Conservation (phyloP, 2,888 invertebrate species). For the Calameuta pallipes region DNA sequence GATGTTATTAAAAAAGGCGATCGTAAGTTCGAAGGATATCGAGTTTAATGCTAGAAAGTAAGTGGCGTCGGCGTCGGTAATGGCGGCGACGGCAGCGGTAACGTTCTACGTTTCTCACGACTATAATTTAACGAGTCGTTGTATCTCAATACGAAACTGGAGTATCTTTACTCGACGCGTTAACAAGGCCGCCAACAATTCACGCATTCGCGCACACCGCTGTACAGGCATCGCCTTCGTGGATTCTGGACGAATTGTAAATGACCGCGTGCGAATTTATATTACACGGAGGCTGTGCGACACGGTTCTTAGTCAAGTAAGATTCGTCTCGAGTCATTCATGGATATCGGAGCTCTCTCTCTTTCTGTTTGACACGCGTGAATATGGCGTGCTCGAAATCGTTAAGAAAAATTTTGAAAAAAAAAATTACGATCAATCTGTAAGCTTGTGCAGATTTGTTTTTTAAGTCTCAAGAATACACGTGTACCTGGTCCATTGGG, state of each 20-base stretch:
- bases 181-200: conserved; percentile 1
- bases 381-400: neutral
- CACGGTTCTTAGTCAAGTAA: neutral
- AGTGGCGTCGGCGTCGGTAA: neutral
- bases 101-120: neutral
- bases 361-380: neutral
- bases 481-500: neutral
- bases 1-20: neutral
- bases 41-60: conserved; percentile 5
- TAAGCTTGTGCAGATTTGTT: neutral
- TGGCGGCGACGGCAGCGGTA: neutral
- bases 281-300: neutral
- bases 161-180: neutral
- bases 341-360: neutral
- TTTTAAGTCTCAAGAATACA: neutral
- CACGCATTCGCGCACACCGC: neutral
- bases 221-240: neutral
- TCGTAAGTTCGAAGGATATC: conserved; percentile 1
- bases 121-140: neutral
- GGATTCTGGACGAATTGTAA: neutral
- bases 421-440: neutral
- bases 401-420: neutral
- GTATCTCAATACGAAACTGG: conserved; percentile 1
- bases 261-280: neutral
- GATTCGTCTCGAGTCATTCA: neutral